Conservation (phyloP, 2,797 vertebrate genomes). For the Gobio occitaniae region DNA sequence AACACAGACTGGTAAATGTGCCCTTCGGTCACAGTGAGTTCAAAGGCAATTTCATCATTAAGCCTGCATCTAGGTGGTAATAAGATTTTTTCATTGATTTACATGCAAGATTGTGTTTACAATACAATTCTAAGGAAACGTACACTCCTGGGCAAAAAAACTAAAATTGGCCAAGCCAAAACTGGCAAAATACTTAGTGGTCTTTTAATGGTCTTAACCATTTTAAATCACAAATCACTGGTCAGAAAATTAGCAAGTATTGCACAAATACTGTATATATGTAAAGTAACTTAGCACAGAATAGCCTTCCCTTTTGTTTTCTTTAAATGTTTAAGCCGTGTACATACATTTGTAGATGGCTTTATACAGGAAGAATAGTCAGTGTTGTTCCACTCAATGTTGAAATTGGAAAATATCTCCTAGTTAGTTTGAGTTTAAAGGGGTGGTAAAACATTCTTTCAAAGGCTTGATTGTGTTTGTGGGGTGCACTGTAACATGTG, state of each 20-base stretch:
- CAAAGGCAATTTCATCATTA: constrained; percentile 36
- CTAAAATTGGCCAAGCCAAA: not conserved
- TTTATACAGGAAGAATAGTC: not conserved
- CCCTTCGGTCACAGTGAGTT: constrained; percentile 48
- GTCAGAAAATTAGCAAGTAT: not conserved
- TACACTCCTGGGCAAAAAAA: not conserved
- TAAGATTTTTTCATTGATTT: constrained; percentile 41
- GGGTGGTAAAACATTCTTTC: too few species aligned
- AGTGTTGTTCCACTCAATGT: not conserved
- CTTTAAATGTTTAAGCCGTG: not conserved
- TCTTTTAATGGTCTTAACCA: not conserved
- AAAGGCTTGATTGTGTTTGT: too few species aligned
- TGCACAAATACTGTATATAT: not conserved
- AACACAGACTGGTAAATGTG: constrained; percentile 32
- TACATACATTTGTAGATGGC: too few species aligned
- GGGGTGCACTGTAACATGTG: too few species aligned
- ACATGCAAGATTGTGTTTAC: not conserved
- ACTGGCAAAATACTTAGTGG: not conserved
- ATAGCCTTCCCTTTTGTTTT: not conserved
- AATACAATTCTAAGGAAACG: not conserved
- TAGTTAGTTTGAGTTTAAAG: too few species aligned
- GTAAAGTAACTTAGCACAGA: not conserved
- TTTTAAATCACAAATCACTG: not conserved
- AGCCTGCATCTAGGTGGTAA: constrained; percentile 24
- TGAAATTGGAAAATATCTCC: not conserved